Base-by-base conservation (phyloP, 2,797 vertebrate genomes). In the Microcaecilia unicolor region DNA sequence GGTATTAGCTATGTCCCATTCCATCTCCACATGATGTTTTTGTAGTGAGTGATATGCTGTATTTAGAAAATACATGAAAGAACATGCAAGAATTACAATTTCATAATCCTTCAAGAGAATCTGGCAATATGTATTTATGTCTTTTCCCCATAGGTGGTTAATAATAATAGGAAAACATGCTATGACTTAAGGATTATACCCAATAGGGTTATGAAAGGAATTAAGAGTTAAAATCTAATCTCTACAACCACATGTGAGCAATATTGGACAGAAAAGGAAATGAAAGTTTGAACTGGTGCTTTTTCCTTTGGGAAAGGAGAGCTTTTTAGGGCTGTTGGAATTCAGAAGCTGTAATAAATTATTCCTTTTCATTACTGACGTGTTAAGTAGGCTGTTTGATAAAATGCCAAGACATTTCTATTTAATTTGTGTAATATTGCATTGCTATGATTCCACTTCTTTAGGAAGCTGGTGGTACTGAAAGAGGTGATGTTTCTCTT, bases 291-390 rank as follows among this genome's bases (percentile, higher is more conserved):
- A 13, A 35, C 70, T 54, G 51, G 61, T 52, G 41, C 60, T 39
- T 74, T 55, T 68, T 72, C 73, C 77, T 72, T 62, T 73, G 74
- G 77, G 72, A 54, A 67, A 81, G 74, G 78, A 80, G 62, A 60
- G 72, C 78, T 79, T 74, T 83, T 82, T 75, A 74, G 73, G 77
- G 64, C 81, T 76, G 72, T 77, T 75, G 70, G 64, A 72, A 83
- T 67, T 74, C 81, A 74, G 73, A 76, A 74, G 69, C 76, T 50
- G 20, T 76, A 50, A 84, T 84, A 74, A 83, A 85, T 83, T 81
- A 84, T 85, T 84, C 82, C 64, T 76, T 85, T 80, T 85, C 81
- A 84, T 84, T 72, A 73, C 55, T 47, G 70, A 64, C 55, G 74
- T 72, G 71, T 80, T 76, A 78, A 78, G 74, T 63, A 72, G 76